These are phyloP conservation scores for Galagoides demidoff DNA, from an alignment of 2,797 vertebrate species.

Conservation along the genomic window DNA sequence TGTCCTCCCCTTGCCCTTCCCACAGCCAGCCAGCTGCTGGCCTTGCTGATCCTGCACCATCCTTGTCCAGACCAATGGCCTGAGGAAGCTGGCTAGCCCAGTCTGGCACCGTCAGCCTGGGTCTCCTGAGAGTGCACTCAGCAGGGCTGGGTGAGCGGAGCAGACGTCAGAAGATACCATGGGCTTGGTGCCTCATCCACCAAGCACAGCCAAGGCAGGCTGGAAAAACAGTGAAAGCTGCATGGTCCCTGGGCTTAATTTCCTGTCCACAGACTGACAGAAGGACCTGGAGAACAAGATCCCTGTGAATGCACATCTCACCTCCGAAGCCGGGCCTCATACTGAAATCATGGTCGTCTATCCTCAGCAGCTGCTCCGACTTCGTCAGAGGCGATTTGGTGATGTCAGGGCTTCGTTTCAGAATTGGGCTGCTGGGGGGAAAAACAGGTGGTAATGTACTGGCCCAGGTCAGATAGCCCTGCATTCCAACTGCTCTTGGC, in stretches of 20 bases:
- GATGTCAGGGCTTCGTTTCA: slow-evolving; percentile 96
- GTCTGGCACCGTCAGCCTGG: background rate
- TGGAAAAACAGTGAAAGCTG: background rate
- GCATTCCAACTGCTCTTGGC: background rate
- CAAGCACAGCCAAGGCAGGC: background rate
- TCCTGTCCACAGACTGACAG: background rate
- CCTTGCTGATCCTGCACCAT: background rate
- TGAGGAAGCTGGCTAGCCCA: background rate
- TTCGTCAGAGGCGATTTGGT: slow-evolving; percentile 97
- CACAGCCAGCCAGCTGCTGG: background rate
- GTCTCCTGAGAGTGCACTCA: background rate
- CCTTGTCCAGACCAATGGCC: background rate
- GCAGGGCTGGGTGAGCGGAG: background rate
- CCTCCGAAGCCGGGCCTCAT: slow-evolving; percentile 99
- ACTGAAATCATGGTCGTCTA: slow-evolving; percentile 98
- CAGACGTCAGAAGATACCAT: background rate
- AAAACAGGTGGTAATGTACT: slow-evolving; percentile 19
- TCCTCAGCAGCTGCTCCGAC: slow-evolving; percentile 97
- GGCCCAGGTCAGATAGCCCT: no score
- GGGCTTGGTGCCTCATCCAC: background rate
- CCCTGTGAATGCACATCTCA: background rate
- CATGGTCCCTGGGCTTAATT: background rate
- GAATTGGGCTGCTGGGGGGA: slow-evolving; percentile 89
- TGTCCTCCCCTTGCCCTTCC: background rate
- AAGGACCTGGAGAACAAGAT: background rate